These are phyloP conservation scores for Periphyllus acericola DNA, from an alignment of 2,888 invertebrate genomes.

Conservation along the genomic window DNA sequence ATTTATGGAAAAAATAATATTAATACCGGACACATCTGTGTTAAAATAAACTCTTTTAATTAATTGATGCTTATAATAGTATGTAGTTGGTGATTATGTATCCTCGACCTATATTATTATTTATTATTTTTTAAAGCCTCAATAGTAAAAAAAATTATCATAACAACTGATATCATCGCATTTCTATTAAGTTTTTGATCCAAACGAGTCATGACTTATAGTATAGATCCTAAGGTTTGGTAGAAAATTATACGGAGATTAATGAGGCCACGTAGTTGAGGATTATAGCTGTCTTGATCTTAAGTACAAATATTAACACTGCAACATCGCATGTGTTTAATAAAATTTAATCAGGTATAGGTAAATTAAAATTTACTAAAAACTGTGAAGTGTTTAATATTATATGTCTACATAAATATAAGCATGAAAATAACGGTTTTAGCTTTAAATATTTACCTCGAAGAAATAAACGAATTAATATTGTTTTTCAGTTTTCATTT, in stretches of 20 bases:
- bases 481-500: too few species aligned
- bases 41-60: constrained; percentile 25
- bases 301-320: not conserved
- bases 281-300: not conserved
- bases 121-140: constrained; percentile 36
- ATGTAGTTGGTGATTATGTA: constrained; percentile 48
- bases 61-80: constrained; percentile 26
- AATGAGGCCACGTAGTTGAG: not conserved
- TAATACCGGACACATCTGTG: not conserved
- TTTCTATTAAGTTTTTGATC: constrained; percentile 18
- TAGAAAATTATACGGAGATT: constrained; percentile 9
- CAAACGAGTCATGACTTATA: not conserved
- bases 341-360: not conserved
- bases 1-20: not conserved
- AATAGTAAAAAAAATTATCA: constrained; percentile 7
- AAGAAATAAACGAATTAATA: too few species aligned
- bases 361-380: too few species aligned
- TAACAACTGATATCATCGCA: constrained; percentile 10
- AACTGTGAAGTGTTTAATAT: too few species aligned
- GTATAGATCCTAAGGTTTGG: not conserved
- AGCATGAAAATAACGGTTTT: too few species aligned
- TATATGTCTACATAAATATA: too few species aligned
- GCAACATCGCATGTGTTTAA: not conserved
- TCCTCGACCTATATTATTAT: constrained; percentile 58
- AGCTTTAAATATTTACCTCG: too few species aligned